Conservation (phyloP, 1,140 invertebrate genomes). For the Magallana gigas region DNA sequence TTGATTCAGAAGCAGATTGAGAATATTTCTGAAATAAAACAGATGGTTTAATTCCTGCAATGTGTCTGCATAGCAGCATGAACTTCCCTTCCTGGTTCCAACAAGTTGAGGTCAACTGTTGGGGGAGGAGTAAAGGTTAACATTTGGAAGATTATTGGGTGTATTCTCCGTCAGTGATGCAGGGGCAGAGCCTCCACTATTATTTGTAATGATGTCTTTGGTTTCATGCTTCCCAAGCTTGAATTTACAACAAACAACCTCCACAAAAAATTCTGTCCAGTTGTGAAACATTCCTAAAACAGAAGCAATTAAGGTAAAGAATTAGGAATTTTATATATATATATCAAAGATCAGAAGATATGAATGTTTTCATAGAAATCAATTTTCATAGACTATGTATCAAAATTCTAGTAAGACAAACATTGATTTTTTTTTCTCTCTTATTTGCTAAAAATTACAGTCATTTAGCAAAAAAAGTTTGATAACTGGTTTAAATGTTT, state of each 20-base stretch:
- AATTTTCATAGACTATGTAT: no score
- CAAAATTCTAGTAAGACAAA: no score
- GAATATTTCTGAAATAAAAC: no score
- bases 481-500: neutral
- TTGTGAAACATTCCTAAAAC: constrained; percentile 70
- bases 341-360: neutral
- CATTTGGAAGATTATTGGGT: neutral
- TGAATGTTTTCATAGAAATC: neutral
- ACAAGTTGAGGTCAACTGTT: neutral
- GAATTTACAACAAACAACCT: constrained; percentile 72
- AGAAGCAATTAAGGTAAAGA: constrained; percentile 37
- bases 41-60: no score
- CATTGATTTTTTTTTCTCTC: neutral
- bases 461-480: neutral
- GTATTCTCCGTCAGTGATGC: constrained; percentile 37
- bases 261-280: constrained; percentile 65
- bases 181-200: neutral
- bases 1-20: no score
- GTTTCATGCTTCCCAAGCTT: constrained; percentile 66
- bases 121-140: constrained; percentile 3
- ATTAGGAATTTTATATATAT: neutral
- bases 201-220: constrained; percentile 37
- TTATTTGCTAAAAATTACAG: neutral
- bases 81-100: no score
- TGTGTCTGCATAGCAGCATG: no score